These are phyloP conservation scores for Dichetophora obliterata DNA, from an alignment of 2,888 invertebrate genomes.

Conservation along the genomic window DNA sequence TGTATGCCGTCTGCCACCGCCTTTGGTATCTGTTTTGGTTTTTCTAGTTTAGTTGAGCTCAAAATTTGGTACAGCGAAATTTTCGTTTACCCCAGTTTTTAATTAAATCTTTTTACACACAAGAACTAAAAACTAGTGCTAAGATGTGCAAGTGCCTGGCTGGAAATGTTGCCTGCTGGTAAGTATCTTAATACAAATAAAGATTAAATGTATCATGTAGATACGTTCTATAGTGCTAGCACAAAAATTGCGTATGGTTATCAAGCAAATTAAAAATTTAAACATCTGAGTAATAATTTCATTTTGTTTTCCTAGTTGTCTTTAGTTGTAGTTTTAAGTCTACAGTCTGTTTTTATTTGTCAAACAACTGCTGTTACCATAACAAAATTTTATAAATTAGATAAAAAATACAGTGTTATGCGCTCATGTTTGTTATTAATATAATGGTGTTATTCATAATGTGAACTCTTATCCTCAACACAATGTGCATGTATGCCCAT, in stretches of 20 bases:
- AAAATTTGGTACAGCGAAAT: too few relatives aligned
- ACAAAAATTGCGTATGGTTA: not conserved
- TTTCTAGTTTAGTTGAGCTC: not conserved
- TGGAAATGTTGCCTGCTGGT: constrained; percentile 63
- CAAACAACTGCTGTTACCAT: too few relatives aligned
- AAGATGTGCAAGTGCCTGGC: constrained; percentile 64
- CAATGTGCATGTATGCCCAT: too few relatives aligned
- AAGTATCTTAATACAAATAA: constrained; percentile 46
- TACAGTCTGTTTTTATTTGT: too few relatives aligned
- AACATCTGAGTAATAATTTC: not conserved
- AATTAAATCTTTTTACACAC: not conserved
- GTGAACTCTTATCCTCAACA: too few relatives aligned
- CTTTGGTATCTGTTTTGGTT: not conserved
- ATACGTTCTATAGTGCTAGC: not conserved
- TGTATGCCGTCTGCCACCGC: not conserved
- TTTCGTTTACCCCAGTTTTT: not conserved
- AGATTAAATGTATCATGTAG: not conserved
- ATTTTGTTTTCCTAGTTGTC: too few relatives aligned
- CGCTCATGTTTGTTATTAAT: too few relatives aligned
- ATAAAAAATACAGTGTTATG: too few relatives aligned
- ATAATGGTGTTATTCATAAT: too few relatives aligned
- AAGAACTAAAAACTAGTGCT: not conserved
- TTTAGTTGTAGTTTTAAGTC: too few relatives aligned
- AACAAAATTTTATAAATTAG: too few relatives aligned
- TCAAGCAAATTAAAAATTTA: not conserved